A percentile compares a stretch with the other conserved stretches of the same genome.
These are phyloP conservation scores for Dipodomys stephensi DNA, from an alignment of 2,113 vertebrate genomes.

Conservation along the genomic window DNA sequence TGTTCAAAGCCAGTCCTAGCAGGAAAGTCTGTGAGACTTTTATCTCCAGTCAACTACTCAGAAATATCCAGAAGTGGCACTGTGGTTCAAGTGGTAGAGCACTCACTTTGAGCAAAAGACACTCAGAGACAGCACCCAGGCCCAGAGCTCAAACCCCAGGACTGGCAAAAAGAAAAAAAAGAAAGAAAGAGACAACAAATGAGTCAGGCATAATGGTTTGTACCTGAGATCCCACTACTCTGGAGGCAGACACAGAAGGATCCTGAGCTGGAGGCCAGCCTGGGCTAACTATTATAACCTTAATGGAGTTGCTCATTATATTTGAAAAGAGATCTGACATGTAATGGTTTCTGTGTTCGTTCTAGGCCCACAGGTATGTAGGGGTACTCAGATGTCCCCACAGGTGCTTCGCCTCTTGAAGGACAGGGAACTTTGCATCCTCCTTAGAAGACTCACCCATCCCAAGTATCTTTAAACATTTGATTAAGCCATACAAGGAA, in stretches of 20 bases:
- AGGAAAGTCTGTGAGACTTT: too few relatives aligned
- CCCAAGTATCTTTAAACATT: constrained; percentile 73
- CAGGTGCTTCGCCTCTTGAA: background rate
- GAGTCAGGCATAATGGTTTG: background rate
- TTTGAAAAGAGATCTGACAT: constrained; percentile 9
- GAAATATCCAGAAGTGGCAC: too few relatives aligned
- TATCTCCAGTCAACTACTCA: too few relatives aligned
- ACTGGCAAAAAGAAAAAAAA: too few relatives aligned
- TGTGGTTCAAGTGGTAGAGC: too few relatives aligned
- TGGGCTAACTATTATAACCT: background rate
- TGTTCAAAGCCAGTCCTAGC: too few relatives aligned
- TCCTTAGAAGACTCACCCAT: constrained; percentile 52
- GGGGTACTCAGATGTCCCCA: fast-evolving
- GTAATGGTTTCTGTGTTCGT: background rate
- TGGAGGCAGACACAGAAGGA: background rate
- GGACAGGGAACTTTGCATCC: background rate
- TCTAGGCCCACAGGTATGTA: background rate
- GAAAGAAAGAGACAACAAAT: too few relatives aligned
- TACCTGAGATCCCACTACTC: background rate
- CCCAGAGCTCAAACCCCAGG: too few relatives aligned
- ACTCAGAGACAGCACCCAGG: too few relatives aligned
- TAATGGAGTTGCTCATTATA: background rate
- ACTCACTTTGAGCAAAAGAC: too few relatives aligned
- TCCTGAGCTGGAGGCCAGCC: background rate
- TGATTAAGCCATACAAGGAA: constrained; percentile 78